A percentile compares a stretch with the other conserved stretches of the same genome.
phyloP scores from a whole-genome alignment of 2,888 invertebrate genomes.

The Plemyria rubiginata region DNA sequence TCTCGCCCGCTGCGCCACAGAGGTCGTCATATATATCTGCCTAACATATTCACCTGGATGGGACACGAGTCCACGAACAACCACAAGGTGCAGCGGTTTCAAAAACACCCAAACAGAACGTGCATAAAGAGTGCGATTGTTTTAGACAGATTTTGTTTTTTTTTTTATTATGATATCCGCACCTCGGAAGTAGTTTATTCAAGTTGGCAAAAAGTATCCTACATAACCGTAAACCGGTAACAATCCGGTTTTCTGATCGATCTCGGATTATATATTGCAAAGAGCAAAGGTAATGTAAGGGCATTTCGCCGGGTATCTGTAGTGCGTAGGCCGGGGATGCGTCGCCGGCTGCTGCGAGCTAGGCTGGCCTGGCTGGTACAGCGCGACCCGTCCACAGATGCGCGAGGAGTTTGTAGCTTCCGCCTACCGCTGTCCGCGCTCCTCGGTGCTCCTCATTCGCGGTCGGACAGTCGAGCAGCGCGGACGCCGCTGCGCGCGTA shows the following conservation, averaged over 20 bases:
- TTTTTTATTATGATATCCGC: no score
- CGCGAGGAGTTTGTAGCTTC: constrained; percentile 3
- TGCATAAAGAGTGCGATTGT: no score
- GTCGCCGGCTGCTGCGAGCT: not conserved
- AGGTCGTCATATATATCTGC: no score
- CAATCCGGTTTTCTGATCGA: not conserved
- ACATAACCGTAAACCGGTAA: not conserved
- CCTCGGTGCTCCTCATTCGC: constrained; percentile 59
- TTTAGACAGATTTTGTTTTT: no score
- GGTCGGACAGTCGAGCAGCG: constrained; percentile 70
- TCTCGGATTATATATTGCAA: not conserved
- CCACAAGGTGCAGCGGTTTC: no score
- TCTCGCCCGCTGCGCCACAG: no score
- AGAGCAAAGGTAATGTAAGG: constrained; percentile 27
- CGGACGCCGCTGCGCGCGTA: constrained; percentile 66
- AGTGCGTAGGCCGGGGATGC: constrained; percentile 17
- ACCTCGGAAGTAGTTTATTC: no score
- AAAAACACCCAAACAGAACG: no score
- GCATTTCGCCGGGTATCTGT: constrained; percentile 1
- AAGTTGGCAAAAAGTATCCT: no score
- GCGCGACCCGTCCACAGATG: constrained; percentile 11
- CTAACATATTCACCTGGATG: no score
- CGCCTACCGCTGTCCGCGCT: constrained; percentile 16
- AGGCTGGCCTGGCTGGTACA: not conserved
- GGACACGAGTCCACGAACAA: no score